Percentiles rank a stretch among this genome's conserved stretches.
Evolutionary conservation across 2,888 invertebrate species (phyloP).

Genomic region (Campaea margaritaria): DNA sequence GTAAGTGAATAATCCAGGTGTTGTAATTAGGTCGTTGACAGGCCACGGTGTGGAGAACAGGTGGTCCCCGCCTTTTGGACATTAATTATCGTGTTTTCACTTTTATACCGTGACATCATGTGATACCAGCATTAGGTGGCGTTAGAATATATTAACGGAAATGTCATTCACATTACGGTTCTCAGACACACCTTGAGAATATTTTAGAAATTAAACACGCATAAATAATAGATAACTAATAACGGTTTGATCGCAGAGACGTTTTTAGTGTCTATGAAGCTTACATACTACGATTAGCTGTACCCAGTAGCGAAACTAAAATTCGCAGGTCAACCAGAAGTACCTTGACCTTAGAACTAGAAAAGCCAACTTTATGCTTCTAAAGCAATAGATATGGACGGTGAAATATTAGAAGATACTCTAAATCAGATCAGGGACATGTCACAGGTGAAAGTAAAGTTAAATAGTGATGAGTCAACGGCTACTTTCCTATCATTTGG

Average conservation of each 20-base stretch:
- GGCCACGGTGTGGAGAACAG: slow-evolving; percentile 48
- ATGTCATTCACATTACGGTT: slow-evolving; percentile 27
- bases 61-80: slow-evolving; percentile 53
- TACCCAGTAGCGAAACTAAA: not conserved
- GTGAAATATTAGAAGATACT: slow-evolving; percentile 15
- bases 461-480: slow-evolving; percentile 51
- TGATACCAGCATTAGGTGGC: slow-evolving; percentile 18
- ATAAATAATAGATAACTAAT: not conserved
- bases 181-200: slow-evolving; percentile 21
- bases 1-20: slow-evolving; percentile 61
- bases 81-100: slow-evolving; percentile 65
- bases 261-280: not conserved
- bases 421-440: slow-evolving; percentile 54
- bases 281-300: not conserved
- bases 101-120: slow-evolving; percentile 47
- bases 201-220: slow-evolving; percentile 8
- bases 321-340: not conserved
- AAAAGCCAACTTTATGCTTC: not conserved
- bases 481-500: slow-evolving; percentile 57
- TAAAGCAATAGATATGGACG: slow-evolving; percentile 3
- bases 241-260: not conserved
- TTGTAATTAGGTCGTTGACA: slow-evolving; percentile 63
- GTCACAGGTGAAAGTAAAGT: slow-evolving; percentile 63
- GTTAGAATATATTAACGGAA: slow-evolving; percentile 24
- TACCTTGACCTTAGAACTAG: not conserved